These are phyloP conservation scores for Gallinago jamesoni DNA, from an alignment of 2,113 vertebrate genomes.

Conservation along the genomic window DNA sequence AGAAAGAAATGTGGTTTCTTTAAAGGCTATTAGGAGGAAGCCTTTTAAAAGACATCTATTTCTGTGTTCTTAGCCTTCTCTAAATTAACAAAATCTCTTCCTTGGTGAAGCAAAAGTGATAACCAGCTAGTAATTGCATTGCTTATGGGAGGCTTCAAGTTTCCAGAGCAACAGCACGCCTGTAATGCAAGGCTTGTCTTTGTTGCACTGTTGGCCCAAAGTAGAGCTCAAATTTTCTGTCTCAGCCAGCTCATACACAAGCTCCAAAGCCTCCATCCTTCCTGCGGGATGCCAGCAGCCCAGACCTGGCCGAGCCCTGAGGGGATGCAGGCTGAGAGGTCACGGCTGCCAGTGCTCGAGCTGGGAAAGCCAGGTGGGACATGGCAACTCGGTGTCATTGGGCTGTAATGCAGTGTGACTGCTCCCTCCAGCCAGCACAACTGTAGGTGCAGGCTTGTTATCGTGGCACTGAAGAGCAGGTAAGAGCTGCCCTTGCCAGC, in stretches of 20 bases:
- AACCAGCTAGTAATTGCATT: conserved; percentile 46
- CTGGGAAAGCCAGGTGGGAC: neutral
- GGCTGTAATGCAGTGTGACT: neutral
- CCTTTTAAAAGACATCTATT: neutral
- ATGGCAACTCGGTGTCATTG: fast-evolving
- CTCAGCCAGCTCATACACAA: neutral
- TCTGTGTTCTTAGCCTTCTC: neutral
- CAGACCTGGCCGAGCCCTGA: neutral
- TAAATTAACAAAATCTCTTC: conserved; percentile 19
- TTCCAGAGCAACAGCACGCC: conserved; percentile 26
- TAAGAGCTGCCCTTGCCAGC: neutral
- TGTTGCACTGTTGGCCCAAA: conserved; percentile 25
- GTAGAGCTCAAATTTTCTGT: conserved; percentile 18
- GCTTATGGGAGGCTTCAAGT: conserved; percentile 29
- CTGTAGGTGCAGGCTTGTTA: neutral
- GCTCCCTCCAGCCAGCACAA: neutral
- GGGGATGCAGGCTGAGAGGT: neutral
- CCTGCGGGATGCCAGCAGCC: neutral
- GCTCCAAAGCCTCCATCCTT: neutral
- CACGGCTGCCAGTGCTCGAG: fast-evolving
- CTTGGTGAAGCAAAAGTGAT: conserved; percentile 21
- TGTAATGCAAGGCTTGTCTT: conserved; percentile 18
- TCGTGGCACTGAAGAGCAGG: neutral
- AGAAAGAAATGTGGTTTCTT: conserved; percentile 10
- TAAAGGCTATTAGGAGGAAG: neutral